These are phyloP conservation scores for Premnoplex brunnescens DNA, from an alignment of 2,797 vertebrate species.

Conservation along the genomic window DNA sequence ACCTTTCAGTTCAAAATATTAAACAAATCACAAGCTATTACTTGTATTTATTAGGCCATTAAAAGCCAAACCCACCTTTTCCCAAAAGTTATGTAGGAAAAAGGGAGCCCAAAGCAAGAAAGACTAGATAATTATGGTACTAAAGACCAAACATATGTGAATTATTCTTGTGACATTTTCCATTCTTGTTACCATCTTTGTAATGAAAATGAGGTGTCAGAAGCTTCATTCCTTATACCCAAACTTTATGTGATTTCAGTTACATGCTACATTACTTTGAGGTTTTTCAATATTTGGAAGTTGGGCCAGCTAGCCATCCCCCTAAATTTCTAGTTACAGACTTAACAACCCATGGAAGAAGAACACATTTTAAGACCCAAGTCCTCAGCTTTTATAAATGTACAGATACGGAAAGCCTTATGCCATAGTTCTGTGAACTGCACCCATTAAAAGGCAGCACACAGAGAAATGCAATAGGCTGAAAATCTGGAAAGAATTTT, in stretches of 20 bases:
- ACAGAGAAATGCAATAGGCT: not conserved
- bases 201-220: constrained; percentile 33
- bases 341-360: not conserved
- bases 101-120: not conserved
- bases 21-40: constrained; percentile 65
- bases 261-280: not conserved
- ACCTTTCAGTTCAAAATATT: constrained; percentile 68
- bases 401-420: not conserved
- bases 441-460: not conserved
- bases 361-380: not conserved
- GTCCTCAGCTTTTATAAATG: not conserved
- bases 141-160: constrained; percentile 34
- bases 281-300: constrained; percentile 8
- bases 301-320: not conserved
- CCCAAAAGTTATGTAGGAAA: constrained; percentile 14
- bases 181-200: not conserved
- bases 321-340: constrained; percentile 31
- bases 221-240: not conserved
- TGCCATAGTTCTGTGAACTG: accelerated
- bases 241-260: constrained; percentile 10
- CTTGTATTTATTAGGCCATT: constrained; percentile 55
- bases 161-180: constrained; percentile 55
- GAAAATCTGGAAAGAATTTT: not conserved
- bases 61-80: constrained; percentile 29
- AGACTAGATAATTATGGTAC: not conserved